Evolutionary conservation across 2,888 invertebrate species (phyloP).

Genomic region (Epistrophella euchroma): DNA sequence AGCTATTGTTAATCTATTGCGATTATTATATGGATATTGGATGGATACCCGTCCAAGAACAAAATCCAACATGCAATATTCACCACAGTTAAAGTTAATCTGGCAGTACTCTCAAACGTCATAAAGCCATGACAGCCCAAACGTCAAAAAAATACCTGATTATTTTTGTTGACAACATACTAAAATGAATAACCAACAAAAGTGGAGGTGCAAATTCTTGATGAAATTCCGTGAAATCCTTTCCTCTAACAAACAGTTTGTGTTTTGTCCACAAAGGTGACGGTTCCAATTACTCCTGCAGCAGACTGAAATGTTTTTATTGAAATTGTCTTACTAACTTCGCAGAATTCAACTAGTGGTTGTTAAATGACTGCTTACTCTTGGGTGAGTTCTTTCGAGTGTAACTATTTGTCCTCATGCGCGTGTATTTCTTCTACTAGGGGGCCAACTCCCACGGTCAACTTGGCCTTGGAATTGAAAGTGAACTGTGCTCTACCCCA

Average conservation of each 20-base stretch:
- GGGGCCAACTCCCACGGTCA: conserved; percentile 94
- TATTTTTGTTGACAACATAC: conserved; percentile 31
- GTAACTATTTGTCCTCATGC: conserved; percentile 50
- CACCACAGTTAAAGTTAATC: neutral
- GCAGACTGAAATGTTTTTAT: conserved; percentile 31
- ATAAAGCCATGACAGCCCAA: neutral
- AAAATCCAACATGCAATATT: neutral
- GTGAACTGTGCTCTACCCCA: conserved; percentile 86
- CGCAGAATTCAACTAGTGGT: conserved; percentile 55
- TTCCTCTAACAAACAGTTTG: conserved; percentile 52
- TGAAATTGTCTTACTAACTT: neutral
- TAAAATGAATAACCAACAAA: conserved; percentile 19
- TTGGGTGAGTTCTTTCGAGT: conserved; percentile 81
- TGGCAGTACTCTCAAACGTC: conserved; percentile 54
- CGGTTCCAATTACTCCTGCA: conserved; percentile 34
- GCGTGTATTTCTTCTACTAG: conserved; percentile 83
- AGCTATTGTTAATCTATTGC: too few species aligned
- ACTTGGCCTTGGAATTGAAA: conserved; percentile 88
- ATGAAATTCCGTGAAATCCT: conserved; percentile 55
- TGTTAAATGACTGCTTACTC: conserved; percentile 82
- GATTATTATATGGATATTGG: too few species aligned
- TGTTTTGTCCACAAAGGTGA: conserved; percentile 68
- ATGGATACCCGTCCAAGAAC: too few species aligned
- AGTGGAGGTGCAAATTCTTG: conserved; percentile 26
- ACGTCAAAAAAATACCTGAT: conserved; percentile 61